phyloP scores from a whole-genome alignment of 2,113 vertebrate genomes.

The Lycaon pictus region DNA sequence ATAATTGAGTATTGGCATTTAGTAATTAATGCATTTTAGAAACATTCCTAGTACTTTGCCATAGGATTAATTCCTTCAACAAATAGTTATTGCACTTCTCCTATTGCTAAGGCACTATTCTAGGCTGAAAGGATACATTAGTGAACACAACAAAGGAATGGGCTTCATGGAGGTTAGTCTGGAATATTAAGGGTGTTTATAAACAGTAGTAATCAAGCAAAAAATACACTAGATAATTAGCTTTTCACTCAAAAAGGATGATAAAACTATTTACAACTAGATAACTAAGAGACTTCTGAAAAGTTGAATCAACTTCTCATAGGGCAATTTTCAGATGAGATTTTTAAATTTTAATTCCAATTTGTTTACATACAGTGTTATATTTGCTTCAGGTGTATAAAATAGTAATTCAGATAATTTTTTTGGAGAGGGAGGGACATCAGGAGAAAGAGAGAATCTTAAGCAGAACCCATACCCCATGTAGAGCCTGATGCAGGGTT shows the following conservation, averaged over 20 bases:
- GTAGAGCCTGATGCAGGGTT: no score
- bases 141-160: not conserved
- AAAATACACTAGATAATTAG: not conserved
- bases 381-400: not conserved
- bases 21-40: slow-evolving; percentile 15
- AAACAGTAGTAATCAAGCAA: not conserved
- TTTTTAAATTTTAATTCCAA: not conserved
- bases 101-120: not conserved
- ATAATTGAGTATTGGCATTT: not conserved
- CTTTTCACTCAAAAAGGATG: not conserved
- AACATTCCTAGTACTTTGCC: not conserved
- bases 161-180: not conserved
- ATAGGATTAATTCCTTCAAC: not conserved
- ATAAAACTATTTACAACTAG: slow-evolving; percentile 11
- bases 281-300: not conserved
- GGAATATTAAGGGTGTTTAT: not conserved
- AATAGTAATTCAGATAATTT: not conserved
- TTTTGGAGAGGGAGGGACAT: not conserved
- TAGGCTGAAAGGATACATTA: not conserved
- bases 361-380: not conserved
- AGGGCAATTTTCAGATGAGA: not conserved
- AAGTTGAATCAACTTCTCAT: slow-evolving; percentile 11
- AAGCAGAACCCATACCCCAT: no score
- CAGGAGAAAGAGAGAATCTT: no score
- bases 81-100: not conserved